Evolutionary conservation across 2,797 vertebrate species (phyloP).

Genomic region (Hippoglossus hippoglossus): DNA sequence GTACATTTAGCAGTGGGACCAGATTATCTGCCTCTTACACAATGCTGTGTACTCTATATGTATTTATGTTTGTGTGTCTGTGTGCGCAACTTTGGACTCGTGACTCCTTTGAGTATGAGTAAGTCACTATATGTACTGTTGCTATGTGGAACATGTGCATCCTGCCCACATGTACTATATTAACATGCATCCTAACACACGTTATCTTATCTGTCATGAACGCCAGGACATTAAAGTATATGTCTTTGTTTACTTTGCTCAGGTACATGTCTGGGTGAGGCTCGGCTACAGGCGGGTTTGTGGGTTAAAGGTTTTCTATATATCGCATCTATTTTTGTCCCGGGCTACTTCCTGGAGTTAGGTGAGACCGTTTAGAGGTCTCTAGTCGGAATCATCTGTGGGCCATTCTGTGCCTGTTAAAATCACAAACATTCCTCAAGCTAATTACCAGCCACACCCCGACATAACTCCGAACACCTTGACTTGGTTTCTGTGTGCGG

Average conservation of each 20-base stretch:
- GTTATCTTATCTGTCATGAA: not conserved
- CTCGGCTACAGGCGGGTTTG: not conserved
- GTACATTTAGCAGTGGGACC: too few species aligned
- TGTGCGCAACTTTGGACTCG: too few species aligned
- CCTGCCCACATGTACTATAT: not conserved
- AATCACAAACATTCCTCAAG: constrained; percentile 37
- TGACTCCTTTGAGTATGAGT: too few species aligned
- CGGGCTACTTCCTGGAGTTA: not conserved
- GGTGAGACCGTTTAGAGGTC: not conserved
- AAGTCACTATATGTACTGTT: too few species aligned
- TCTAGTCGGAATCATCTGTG: not conserved
- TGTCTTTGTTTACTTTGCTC: constrained; percentile 59
- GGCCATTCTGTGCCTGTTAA: constrained; percentile 15
- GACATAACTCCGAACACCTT: constrained; percentile 1
- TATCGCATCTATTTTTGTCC: constrained; percentile 38
- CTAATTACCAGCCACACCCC: constrained; percentile 40
- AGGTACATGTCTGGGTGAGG: constrained; percentile 44
- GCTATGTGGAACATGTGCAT: too few species aligned
- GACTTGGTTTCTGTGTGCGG: constrained; percentile 35
- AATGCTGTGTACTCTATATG: not conserved
- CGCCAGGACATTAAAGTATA: not conserved
- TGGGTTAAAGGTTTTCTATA: constrained; percentile 52
- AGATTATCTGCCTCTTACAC: too few species aligned
- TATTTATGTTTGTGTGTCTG: too few species aligned
- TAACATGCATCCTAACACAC: not conserved